Base-by-base conservation (phyloP, 2,113 vertebrate species). In the Brachionichthys hirsutus region DNA sequence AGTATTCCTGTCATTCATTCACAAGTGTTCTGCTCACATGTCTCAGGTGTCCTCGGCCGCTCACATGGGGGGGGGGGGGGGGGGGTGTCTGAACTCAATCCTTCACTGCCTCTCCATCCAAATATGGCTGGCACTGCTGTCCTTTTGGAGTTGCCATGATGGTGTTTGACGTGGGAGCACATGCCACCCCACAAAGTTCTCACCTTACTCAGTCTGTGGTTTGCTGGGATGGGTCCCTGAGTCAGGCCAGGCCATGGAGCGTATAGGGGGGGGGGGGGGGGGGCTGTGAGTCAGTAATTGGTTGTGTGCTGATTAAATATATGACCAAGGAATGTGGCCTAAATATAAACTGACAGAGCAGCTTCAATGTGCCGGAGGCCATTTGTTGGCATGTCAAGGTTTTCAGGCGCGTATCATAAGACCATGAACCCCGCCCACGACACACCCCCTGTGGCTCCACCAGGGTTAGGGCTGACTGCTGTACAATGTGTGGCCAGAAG, bases 281-380 rank as follows among this genome's bases (percentile, higher is more conserved):
- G 60, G 58, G 49, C 52, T 70, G 62, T 63, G 43, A 78, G 47
- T 64, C 58, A 61, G 65, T 55, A 78, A 72, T 61, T 69, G 67
- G 54, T 63, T 76, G 74, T 69, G 66, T 76, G 52, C 57, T 69
- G 17, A 30, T 78, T 50, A 67, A 70, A 75, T 78, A 70, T 85
- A 67, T 69, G 70, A 80, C 68, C 61, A 62, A 56, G 59, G 58
- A 79, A 71, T 78, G 75, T 66, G 22, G 54, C 55, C 86, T 88
- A 89, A 86, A 90, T 89, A 84, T 91, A 89, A 67, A 61, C 58
- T 30, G 41, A 56, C 54, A 67, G 64, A 65, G 24, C 74, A 47
- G 64, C 68, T 53, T 40, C 54, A 54, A 47, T 69, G 34, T 62
- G 66, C 46, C 54, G 16, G 46, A 40, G 60, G 70, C 78, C 71